Evolutionary conservation across 1,140 invertebrate species (phyloP), one percentile per base, ranked within the genome.

Genomic region (Subanguina moxae): DNA sequence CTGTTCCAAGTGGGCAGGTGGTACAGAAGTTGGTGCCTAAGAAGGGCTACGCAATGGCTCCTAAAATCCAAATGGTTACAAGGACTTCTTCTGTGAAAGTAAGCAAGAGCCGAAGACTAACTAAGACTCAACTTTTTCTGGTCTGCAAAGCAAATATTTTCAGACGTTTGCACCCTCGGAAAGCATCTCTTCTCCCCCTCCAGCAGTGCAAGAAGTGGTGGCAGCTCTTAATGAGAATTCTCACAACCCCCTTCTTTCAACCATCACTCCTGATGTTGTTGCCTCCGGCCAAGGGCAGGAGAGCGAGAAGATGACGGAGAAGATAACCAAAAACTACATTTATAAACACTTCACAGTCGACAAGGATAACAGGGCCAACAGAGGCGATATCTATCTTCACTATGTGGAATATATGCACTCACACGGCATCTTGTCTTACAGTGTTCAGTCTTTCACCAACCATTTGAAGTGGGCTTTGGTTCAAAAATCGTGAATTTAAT

Each of bases 161-260:
- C 32, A 38, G 32, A 52, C n/a, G 8, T 52, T 52, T 52, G 17
- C 21, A 28, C 27, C 65, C 38, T 42, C 56, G 56, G 19, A 28
- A 43, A 27, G 21, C 64, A 71, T 65, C n/a, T 65, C 71, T 0
- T 25, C 32, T 42, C 89, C 88, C 66, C 21, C 67, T 45, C 25
- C 42, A 52, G 38, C 77, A 32, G 52, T 66, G 42, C 52, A 66
- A 27, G 38, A 64, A 25, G 21, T 67, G 19, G 65, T 52, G 3
- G n/a, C 48, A 5, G 32, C 3, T n/a, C n/a, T n/a, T n/a, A n/a
- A n/a, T 3, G 11, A 5, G 32, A 38, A 38, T 38, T 52, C 48
- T 5, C n/a, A 21, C 8, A 52, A 3, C 3, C 43, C 43, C 43
- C 43, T n/a, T 38, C 17, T 28, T 25, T 19, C 58, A 28, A 21